Evolutionary conservation across 1,140 invertebrate species (phyloP), one percentile per base, ranked within the genome.

Genomic region (Drosophila fuyamai): DNA sequence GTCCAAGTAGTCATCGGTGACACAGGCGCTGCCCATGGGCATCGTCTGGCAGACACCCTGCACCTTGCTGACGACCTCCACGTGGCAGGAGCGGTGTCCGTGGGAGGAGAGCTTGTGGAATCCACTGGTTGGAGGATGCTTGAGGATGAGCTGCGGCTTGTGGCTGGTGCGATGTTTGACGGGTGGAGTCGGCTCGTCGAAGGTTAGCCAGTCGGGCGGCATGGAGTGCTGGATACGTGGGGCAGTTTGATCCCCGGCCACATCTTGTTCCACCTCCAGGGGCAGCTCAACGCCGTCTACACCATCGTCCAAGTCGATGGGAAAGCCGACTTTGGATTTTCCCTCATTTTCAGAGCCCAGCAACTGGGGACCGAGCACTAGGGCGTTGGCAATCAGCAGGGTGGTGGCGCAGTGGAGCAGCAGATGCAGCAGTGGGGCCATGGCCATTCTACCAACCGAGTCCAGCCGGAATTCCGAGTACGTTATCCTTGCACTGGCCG

Each of bases 1-100:
- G 50, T 90, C 91, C 79, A 92, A 85, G 29, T 91, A 79, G 16
- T 92, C 85, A n/a, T 90, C 91, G 44, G 91, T 76, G 35, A 90
- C 79, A 32, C 91, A 92, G 53, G 78, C 78, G 36, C 74, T 80
- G 29, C 91, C 83, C 8, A 78, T 66, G 23, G 67, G 71, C 82
- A 91, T 86, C 8, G 82, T 60, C 47, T 91, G 67, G 41, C 91
- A 92, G 47, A 85, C 47, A 41, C 91, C 91, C 5, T 79, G 75
- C 18, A 92, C 76, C 43, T 90, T 79, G 51, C 61, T 92, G 18
- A 81, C 83, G 5, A 92, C 80, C 59, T 90, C 91, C 36, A 92
- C 81, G 56, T 73, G 73, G 57, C 91, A 92, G 23, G 61, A 54
- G 40, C 83, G 60, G 14, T 84, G 77, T 5, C 56, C 63, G n/a